Conservation (phyloP, 1,140 invertebrate species). For the Marisa cornuarietis region DNA sequence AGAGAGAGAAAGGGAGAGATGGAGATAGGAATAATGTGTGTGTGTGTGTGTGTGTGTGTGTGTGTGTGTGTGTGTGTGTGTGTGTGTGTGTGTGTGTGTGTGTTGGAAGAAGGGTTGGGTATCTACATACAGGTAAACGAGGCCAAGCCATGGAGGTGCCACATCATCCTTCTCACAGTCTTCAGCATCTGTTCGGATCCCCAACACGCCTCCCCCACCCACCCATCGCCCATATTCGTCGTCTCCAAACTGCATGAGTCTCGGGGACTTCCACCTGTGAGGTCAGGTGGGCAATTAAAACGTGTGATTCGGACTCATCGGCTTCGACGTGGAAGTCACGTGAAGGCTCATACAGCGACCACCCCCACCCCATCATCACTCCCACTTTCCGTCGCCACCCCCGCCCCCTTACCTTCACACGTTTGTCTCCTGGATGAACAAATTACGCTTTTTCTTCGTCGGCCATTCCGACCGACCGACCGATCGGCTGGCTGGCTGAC, state of each 20-base stretch:
- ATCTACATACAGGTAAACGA: not conserved
- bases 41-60: slow-evolving; percentile 8
- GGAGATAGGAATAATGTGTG: slow-evolving; percentile 8
- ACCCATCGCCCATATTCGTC: not conserved
- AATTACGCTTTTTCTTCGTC: not conserved
- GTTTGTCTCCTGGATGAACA: not conserved
- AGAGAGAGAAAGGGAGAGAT: not conserved
- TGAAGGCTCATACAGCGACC: not conserved
- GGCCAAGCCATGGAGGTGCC: not conserved
- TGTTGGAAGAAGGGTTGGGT: not conserved
- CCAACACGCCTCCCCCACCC: not conserved
- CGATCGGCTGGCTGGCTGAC: not conserved
- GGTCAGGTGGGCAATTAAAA: slow-evolving; percentile 3
- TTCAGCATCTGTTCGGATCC: not conserved
- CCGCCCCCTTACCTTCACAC: not conserved
- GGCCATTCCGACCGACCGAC: not conserved
- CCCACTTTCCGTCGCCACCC: not conserved
- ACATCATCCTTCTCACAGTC: not conserved
- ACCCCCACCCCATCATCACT: not conserved
- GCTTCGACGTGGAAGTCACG: not conserved
- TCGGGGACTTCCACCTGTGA: not conserved
- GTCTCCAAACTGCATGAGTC: not conserved
- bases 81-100: slow-evolving; percentile 9
- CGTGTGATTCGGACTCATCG: not conserved
- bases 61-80: slow-evolving; percentile 9